Evolutionary conservation across 2,797 vertebrate genomes (phyloP), one percentile per base, ranked within the genome.

Genomic region (Danionella dracula): DNA sequence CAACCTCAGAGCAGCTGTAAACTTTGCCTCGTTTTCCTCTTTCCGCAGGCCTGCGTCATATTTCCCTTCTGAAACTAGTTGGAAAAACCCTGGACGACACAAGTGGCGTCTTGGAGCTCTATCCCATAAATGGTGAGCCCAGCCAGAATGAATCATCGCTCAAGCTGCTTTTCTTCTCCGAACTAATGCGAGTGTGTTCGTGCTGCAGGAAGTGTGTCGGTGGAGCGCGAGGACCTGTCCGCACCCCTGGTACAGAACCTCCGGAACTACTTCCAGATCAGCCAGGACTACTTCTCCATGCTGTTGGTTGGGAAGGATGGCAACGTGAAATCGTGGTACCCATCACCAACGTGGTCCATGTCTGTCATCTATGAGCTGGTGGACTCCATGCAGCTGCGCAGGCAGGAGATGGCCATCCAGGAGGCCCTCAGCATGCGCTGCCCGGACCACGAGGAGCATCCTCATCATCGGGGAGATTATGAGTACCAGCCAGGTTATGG

Each of bases 381-480:
- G 4, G 92, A 94, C 73, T 94, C 93, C 4, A 94, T 93, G 93
- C 93, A 94, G 79, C 90, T 94, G 32, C 88, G 92, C 65, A 85
- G 91, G 34, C 93, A 94, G 75, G 93, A 94, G 76, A 94, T 93
- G 92, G 92, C 91, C 35, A 94, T 94, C 70, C 93, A 94, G 81
- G 88, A 90, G 59, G 93, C 93, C 0, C 82, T 93, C 0, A 90
- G 92, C 37, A 92, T 94, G 91, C 90, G 88, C 17, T 94, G 93
- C 63, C 92, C 91, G 0, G 92, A 93, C 44, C 89, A 92, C 37
- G 92, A 93, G n/a, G n/a, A n/a, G 60, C 90, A 92, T 9, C 88
- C 86, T 72, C 87, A 84, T 71, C 90, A 90, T 73, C 88, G 92
- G 38, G 88, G 92, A 60, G 89, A 91, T 73, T 90, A 92, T 68